Conservation (phyloP, 2,797 vertebrate genomes). For the Acipenser transmontanus region DNA sequence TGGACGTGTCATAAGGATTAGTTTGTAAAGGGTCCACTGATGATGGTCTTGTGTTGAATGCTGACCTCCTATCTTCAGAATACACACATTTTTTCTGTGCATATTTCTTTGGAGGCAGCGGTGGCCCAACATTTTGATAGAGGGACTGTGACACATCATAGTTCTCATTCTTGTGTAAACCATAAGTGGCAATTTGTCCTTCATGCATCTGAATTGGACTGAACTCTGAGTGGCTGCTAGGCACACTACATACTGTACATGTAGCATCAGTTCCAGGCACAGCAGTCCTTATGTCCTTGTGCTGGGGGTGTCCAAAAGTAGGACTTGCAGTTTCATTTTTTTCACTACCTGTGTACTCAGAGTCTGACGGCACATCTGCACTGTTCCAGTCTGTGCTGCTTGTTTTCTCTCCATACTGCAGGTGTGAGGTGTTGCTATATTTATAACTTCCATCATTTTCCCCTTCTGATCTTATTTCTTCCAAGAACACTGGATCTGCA, state of each 20-base stretch:
- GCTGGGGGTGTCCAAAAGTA: no score
- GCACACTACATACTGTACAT: no score
- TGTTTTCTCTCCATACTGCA: slow-evolving; percentile 48
- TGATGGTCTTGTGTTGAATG: slow-evolving; percentile 47
- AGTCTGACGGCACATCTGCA: slow-evolving; percentile 43
- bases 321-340: no score
- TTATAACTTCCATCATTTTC: slow-evolving; percentile 29
- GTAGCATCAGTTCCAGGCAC: no score
- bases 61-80: slow-evolving; percentile 41
- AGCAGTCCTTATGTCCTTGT: no score
- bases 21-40: slow-evolving; percentile 49
- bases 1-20: slow-evolving; percentile 30
- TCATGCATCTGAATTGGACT: no score
- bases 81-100: slow-evolving; percentile 31
- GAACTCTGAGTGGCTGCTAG: no score
- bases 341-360: no score
- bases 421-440: slow-evolving; percentile 31
- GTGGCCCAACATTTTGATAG: slow-evolving; percentile 57
- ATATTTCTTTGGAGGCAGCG: slow-evolving; percentile 74
- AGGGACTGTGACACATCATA: slow-evolving; percentile 32
- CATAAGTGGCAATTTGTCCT: no score
- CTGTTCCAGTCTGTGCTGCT: slow-evolving; percentile 67
- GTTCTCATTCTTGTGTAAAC: slow-evolving; percentile 17
- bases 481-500: slow-evolving; percentile 38
- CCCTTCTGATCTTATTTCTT: slow-evolving; percentile 46